Conservation (phyloP, 30 jellyfish, hydroid and myxozoan species). For the Clytia hemisphaerica region DNA sequence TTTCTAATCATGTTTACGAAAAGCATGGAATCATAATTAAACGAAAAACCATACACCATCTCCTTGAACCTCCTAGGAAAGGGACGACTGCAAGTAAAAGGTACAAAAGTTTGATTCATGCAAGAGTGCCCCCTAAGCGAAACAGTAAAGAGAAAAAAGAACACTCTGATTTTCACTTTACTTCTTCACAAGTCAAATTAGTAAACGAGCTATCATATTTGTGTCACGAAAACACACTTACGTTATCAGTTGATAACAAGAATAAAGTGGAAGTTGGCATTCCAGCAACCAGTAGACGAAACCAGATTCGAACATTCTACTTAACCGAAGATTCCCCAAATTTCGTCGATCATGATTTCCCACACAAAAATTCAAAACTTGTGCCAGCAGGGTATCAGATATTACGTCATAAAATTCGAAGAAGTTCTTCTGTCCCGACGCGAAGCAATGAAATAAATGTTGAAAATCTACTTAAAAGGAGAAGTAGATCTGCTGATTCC, state of each 20-base stretch:
- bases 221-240: not conserved
- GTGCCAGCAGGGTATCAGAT: too few species aligned
- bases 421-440: too few species aligned
- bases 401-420: too few species aligned
- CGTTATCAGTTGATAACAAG: not conserved
- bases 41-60: not conserved
- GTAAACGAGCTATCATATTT: not conserved
- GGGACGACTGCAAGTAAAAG: not conserved
- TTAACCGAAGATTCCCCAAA: too few species aligned
- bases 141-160: constrained; percentile 5
- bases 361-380: too few species aligned
- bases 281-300: not conserved
- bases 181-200: not conserved
- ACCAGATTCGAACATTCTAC: too few species aligned
- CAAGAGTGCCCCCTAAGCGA: constrained; percentile 4
- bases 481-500: too few species aligned
- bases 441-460: too few species aligned
- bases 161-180: constrained; percentile 8
- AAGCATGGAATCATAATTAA: constrained; percentile 5
- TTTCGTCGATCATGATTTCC: too few species aligned
- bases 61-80: constrained; percentile 5
- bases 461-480: too few species aligned
- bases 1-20: constrained; percentile 1
- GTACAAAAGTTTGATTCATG: constrained; percentile 1
- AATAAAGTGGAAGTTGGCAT: not conserved